Conservation (phyloP, 2,888 invertebrate species). For the Endotricha flammealis region DNA sequence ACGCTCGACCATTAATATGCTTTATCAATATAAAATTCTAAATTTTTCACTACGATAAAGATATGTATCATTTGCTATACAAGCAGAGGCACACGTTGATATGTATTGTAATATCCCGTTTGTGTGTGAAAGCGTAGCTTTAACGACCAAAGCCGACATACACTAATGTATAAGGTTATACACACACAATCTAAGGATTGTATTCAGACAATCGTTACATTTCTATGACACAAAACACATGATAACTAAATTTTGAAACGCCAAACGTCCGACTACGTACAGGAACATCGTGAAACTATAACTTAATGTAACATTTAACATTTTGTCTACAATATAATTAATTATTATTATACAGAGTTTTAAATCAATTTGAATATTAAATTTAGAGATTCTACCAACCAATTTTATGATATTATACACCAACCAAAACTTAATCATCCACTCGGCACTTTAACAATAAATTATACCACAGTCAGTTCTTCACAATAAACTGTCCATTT, state of each 20-base stretch:
- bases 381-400: neutral
- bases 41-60: conserved; percentile 64
- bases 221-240: conserved; percentile 27
- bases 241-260: conserved; percentile 35
- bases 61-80: conserved; percentile 70
- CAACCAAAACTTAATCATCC: too few species aligned
- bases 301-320: conserved; percentile 30
- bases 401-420: too few species aligned
- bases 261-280: conserved; percentile 44
- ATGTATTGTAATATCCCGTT: conserved; percentile 63
- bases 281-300: conserved; percentile 57
- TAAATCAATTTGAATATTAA: conserved; percentile 1
- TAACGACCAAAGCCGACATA: conserved; percentile 62
- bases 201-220: conserved; percentile 21
- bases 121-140: conserved; percentile 60
- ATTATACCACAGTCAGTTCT: neutral
- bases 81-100: conserved; percentile 78
- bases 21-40: conserved; percentile 63
- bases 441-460: neutral
- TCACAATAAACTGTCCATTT: neutral
- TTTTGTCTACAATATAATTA: conserved; percentile 23
- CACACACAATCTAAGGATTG: conserved; percentile 36
- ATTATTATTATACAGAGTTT: conserved; percentile 7
- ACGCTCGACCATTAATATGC: conserved; percentile 49
- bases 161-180: conserved; percentile 29